Conservation (phyloP, 2,113 vertebrate genomes). For the Pteruthius melanotis region DNA sequence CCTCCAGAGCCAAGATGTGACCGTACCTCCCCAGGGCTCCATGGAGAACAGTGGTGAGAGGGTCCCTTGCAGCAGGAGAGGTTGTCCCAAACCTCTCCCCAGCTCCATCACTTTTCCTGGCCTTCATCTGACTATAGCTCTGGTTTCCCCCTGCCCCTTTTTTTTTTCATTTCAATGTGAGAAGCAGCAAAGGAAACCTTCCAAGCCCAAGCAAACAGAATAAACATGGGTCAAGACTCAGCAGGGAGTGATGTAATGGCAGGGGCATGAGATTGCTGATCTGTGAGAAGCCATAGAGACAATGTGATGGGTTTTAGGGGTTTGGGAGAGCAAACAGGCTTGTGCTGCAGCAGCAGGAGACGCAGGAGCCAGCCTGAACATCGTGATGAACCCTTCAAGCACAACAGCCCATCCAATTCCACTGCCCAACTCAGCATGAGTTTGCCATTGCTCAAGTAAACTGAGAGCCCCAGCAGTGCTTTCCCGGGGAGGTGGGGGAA, state of each 20-base stretch:
- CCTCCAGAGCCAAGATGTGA: conserved; percentile 55
- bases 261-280: not conserved
- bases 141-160: not conserved
- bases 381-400: not conserved
- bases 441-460: not conserved
- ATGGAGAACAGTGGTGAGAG: not conserved
- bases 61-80: not conserved
- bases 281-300: fast-evolving
- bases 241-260: not conserved
- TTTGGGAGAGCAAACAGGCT: not conserved
- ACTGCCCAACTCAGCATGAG: not conserved
- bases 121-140: fast-evolving
- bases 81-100: not conserved
- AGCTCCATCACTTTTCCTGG: not conserved
- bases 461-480: not conserved
- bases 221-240: not conserved
- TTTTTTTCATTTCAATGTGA: not conserved
- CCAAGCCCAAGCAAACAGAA: not conserved
- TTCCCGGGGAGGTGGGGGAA: not conserved
- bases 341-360: not conserved
- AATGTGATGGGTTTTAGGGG: not conserved
- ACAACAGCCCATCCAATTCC: not conserved
- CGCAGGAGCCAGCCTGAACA: not conserved
- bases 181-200: not conserved
- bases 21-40: not conserved